Evolutionary conservation across 1,140 invertebrate species (phyloP), one percentile per base, ranked within the genome.

Genomic region (Eupeodes corollae): DNA sequence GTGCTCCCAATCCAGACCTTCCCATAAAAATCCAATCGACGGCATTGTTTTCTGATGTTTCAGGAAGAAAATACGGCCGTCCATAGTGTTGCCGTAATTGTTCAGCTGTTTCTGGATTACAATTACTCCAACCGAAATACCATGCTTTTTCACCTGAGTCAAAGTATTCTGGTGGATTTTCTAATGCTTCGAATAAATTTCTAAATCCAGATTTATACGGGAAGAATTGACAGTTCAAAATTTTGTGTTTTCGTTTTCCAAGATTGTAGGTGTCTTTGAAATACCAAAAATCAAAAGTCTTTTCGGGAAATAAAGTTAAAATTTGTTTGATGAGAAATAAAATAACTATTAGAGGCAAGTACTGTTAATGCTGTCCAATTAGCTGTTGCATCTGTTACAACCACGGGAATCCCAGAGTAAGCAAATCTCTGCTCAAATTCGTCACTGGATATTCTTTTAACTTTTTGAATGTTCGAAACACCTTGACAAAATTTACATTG

Each of bases 11-110:
- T 33, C 92, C 91, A 1, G 86, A 81, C 31, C 85, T 90, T 0
- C 93, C 93, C 83, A 97, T 95, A 60, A 97, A 97, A 53, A 97
- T 89, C 92, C 92, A 97, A 70, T 93, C 91, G 0, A 86, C 79
- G 44, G 81, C 83, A 57, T 88, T 87, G 51, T 82, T 86, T 66
- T 94, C 89, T 0, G 91, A 82, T 2, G 79, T 78, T 37, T 68
- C 68, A 0, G 92, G 91, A 6, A 98, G 74, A 65, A 98, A 97
- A 60, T 94, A 91, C 0, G 93, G 93, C 30, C 80, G 70, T 0
- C 72, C 66, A 63, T 96, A 96, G 63, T 91, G 87, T 47, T 80
- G 56, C 19, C 91, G 72, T 18, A 98, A 72, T 33, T 80, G 72
- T 52, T 79, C 75, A 1, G 85, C 83, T 21, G 85, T 84, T 40